These are phyloP conservation scores for Diaprepes abbreviatus DNA, from an alignment of 2,888 invertebrate species.

Conservation along the genomic window DNA sequence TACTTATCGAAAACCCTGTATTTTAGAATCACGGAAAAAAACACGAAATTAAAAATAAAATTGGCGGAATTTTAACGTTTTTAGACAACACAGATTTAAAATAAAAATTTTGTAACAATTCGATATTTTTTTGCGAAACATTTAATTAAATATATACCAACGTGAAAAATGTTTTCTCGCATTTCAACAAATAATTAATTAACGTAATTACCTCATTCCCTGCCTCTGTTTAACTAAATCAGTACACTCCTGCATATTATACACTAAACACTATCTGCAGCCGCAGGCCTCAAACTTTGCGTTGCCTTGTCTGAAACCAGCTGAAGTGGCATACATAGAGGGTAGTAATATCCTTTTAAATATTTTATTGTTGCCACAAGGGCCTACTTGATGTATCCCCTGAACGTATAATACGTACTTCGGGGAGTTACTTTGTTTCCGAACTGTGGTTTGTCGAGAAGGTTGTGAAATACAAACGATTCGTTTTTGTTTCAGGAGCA, in stretches of 20 bases:
- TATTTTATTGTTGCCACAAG: constrained; percentile 37
- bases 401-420: constrained; percentile 1
- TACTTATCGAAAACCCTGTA: too few species aligned
- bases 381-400: constrained; percentile 23
- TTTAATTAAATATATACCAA: too few species aligned
- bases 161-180: too few species aligned
- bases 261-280: neutral
- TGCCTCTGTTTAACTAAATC: neutral
- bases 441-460: constrained; percentile 3
- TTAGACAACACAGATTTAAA: too few species aligned
- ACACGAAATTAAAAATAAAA: too few species aligned
- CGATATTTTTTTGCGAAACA: too few species aligned
- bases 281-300: neutral
- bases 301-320: neutral
- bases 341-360: constrained; percentile 39
- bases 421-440: constrained; percentile 30
- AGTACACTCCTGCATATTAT: neutral
- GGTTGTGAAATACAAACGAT: constrained; percentile 24
- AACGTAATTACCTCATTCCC: too few species aligned
- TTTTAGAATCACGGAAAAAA: too few species aligned
- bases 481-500: constrained; percentile 81
- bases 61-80: too few species aligned
- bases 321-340: constrained; percentile 22
- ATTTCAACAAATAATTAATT: too few species aligned
- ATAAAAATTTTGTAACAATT: too few species aligned